Percentiles rank a stretch among this genome's conserved stretches.
phyloP scores from a whole-genome alignment of 2,888 invertebrate genomes.

The Lymantria dispar region DNA sequence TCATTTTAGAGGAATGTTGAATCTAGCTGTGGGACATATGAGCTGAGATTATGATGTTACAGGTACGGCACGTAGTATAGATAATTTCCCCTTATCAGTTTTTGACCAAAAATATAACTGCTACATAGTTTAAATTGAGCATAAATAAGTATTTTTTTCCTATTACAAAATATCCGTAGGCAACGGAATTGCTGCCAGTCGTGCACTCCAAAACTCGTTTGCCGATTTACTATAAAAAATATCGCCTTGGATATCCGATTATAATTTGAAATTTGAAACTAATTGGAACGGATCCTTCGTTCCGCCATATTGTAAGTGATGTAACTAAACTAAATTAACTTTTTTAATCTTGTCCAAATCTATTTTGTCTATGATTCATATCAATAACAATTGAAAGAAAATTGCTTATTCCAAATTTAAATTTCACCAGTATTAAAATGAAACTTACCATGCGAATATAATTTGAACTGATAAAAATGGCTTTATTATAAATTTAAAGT shows the following conservation, averaged over 20 bases:
- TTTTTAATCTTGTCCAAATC: not conserved
- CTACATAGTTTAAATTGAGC: no score
- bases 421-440: not conserved
- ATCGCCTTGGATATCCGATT: not conserved
- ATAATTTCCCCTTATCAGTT: no score
- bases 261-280: constrained; percentile 6
- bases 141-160: no score
- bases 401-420: not conserved
- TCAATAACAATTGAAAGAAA: not conserved
- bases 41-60: no score
- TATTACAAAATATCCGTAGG: not conserved
- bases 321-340: not conserved
- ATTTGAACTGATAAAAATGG: not conserved
- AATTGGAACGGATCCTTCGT: not conserved
- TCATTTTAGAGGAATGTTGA: no score
- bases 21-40: no score
- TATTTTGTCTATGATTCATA: not conserved
- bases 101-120: no score
- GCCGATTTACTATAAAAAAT: not conserved
- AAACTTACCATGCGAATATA: not conserved
- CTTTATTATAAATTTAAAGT: not conserved
- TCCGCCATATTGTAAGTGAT: not conserved
- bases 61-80: no score
- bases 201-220: not conserved
- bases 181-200: not conserved